phyloP scores from a whole-genome alignment of 2,888 invertebrate species.

The Apeira syringaria region DNA sequence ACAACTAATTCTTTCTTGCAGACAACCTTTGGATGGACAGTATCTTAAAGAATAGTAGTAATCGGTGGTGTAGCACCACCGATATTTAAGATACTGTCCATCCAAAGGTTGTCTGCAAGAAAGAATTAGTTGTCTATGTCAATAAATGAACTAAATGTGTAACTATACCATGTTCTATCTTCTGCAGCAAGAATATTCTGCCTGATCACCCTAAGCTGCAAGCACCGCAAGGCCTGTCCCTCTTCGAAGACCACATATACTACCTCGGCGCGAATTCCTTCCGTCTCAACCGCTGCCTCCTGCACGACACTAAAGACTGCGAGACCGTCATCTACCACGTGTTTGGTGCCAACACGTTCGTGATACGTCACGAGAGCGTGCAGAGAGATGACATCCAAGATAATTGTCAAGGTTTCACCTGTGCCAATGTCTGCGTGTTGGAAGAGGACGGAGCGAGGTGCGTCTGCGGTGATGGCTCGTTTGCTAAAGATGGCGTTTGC shows the following conservation, averaged over 20 bases:
- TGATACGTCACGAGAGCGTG: conserved; percentile 53
- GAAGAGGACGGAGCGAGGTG: conserved; percentile 67
- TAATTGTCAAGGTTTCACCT: conserved; percentile 71
- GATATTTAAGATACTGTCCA: too few species aligned
- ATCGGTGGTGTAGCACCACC: too few species aligned
- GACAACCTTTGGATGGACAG: too few species aligned
- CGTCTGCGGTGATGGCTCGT: conserved; percentile 78
- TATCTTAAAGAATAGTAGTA: too few species aligned
- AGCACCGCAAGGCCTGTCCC: conserved; percentile 86
- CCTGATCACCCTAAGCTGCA: conserved; percentile 66
- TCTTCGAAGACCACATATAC: conserved; percentile 91
- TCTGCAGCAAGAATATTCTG: conserved; percentile 63
- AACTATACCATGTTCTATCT: too few species aligned
- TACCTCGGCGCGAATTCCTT: conserved; percentile 84
- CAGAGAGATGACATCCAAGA: conserved; percentile 62
- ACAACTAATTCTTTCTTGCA: too few species aligned
- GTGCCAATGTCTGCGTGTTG: conserved; percentile 85
- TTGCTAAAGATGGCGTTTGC: conserved; percentile 45
- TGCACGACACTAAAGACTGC: conserved; percentile 80
- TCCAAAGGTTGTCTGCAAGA: too few species aligned
- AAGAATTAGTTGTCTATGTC: too few species aligned
- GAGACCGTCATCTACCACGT: conserved; percentile 65
- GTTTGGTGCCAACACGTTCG: conserved; percentile 54
- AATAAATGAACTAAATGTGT: too few species aligned
- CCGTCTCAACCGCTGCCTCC: conserved; percentile 83